phyloP scores from a whole-genome alignment of 1,140 invertebrate genomes.

The Drosophila orosa region DNA sequence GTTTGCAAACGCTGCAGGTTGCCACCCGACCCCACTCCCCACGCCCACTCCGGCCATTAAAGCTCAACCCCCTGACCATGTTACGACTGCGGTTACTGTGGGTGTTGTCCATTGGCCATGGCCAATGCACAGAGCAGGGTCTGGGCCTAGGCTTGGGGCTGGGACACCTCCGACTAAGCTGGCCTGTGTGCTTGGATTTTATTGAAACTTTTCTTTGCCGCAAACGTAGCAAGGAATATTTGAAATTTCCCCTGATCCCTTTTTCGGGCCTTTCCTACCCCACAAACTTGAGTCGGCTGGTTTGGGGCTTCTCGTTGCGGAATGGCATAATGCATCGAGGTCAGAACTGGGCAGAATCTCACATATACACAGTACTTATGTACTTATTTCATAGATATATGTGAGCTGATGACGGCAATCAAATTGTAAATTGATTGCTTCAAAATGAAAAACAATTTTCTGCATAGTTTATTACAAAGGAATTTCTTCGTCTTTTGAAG shows the following conservation, averaged over 20 bases:
- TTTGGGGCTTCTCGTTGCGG: background rate
- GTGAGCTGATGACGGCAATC: slow-evolving; percentile 7
- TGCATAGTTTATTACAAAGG: background rate
- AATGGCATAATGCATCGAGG: slow-evolving; percentile 30
- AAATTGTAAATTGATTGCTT: slow-evolving; percentile 23
- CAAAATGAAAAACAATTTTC: background rate
- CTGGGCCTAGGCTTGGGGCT: slow-evolving; percentile 1
- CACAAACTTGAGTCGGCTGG: background rate
- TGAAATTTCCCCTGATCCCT: slow-evolving; percentile 45
- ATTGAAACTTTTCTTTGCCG: slow-evolving; percentile 80
- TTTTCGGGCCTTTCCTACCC: background rate
- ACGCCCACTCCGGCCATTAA: background rate
- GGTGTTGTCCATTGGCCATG: slow-evolving; percentile 67
- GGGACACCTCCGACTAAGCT: slow-evolving; percentile 50
- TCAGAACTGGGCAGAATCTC: slow-evolving; percentile 2
- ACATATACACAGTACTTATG: background rate
- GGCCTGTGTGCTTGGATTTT: slow-evolving; percentile 70
- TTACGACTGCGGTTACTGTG: slow-evolving; percentile 76
- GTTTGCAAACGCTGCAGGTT: slow-evolving; percentile 69
- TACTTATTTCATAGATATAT: slow-evolving; percentile 1
- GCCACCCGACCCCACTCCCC: background rate
- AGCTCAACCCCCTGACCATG: slow-evolving; percentile 24
- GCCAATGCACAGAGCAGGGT: slow-evolving; percentile 25
- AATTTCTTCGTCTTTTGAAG: background rate
- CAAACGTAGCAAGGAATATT: slow-evolving; percentile 73